Percentiles rank a stretch among this genome's conserved stretches.
Conservation (phyloP, 2,888 invertebrate genomes). For the Cryptosula pallasiana region DNA sequence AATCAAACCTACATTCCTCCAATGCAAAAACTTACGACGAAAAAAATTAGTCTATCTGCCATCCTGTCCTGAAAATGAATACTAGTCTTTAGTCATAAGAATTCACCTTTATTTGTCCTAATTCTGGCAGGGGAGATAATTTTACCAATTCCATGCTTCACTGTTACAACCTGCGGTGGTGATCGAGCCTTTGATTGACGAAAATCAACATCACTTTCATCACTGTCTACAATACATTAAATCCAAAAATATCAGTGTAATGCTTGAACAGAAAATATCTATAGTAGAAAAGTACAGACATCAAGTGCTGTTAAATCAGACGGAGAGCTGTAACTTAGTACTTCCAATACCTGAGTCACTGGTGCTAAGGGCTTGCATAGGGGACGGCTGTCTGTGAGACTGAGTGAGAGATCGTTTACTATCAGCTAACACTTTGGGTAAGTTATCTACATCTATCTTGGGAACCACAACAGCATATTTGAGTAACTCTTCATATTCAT, state of each 20-base stretch:
- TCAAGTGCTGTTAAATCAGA: too few species aligned
- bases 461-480: constrained; percentile 49
- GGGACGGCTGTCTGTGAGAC: neutral
- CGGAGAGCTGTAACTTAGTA: too few species aligned
- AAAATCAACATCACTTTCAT: neutral
- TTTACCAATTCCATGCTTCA: neutral
- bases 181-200: neutral
- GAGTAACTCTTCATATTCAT: constrained; percentile 49
- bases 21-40: too few species aligned
- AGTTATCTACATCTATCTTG: constrained; percentile 30
- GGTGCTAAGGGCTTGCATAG: neutral
- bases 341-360: neutral
- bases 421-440: constrained; percentile 36
- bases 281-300: too few species aligned
- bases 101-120: neutral
- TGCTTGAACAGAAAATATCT: too few species aligned
- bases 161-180: neutral
- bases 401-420: constrained; percentile 32
- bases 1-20: too few species aligned
- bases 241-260: too few species aligned
- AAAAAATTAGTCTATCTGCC: too few species aligned
- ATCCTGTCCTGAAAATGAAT: too few species aligned
- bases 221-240: neutral
- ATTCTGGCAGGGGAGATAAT: constrained; percentile 3
- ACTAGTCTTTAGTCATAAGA: too few species aligned